Evolutionary conservation across 2,797 vertebrate genomes (phyloP), one percentile per base, ranked within the genome.

Genomic region (Sebastes baramenuke): DNA sequence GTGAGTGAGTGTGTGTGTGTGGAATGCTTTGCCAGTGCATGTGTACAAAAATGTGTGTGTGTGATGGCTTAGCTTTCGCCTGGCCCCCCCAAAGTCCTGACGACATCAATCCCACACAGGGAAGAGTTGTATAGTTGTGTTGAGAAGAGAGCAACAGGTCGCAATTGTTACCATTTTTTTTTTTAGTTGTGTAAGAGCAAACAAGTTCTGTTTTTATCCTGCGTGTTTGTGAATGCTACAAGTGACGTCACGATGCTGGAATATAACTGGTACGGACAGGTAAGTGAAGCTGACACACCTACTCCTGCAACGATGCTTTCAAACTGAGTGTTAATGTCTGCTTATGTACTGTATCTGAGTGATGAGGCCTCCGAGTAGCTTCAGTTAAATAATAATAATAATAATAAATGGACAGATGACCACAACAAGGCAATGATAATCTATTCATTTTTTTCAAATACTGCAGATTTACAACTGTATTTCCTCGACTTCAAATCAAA

Each of bases 221-320:
- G n/a, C 8, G 8, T 25, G 56, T 75, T 65, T 69, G 60, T 49
- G 79, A 82, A 73, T 4, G 65, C 67, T 12, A 10, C 88, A 75
- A 87, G 89, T 74, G 68, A 87, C 56, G 77, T 90, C 94, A 95
- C 93, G 71, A 99, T 99, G 98, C 94, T 99, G 97, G 97, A 98
- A 96, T 99, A 98, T 96, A 97, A 95, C 93, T 99, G 97, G 97
- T 98, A 97, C 87, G 97, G 97, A 84, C 98, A 99, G 98, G 98
- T 99, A 97, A 89, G 98, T 97, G 88, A 87, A 91, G 77, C 81
- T 79, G 80, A 22, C 18, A 80, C 91, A 73, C 73, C 58, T 80
- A 9, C 72, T 73, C 4, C 22, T 46, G 22, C 30, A 2, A 32
- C 25, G 32, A 61, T 58, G 46, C 60, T 68, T 67, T 73, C 13